A percentile compares a stretch with the other conserved stretches of the same genome.
Conservation (phyloP, 2,888 invertebrate species). For the Tethea ocularis region DNA sequence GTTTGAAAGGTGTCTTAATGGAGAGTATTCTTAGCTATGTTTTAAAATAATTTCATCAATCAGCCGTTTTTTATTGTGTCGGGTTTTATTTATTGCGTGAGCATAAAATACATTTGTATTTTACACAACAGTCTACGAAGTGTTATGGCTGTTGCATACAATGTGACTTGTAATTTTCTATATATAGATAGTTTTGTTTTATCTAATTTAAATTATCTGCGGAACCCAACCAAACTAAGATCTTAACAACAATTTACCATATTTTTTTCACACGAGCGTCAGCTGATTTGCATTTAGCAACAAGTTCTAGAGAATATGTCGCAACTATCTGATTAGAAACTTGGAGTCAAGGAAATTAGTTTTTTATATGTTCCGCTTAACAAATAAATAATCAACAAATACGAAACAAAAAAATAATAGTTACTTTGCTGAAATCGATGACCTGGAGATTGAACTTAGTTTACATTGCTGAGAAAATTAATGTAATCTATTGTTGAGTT, state of each 20-base stretch:
- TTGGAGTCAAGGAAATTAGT: constrained; percentile 40
- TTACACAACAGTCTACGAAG: too few species aligned
- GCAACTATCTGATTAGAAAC: constrained; percentile 46
- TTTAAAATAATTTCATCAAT: too few species aligned
- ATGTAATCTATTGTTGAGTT: not conserved
- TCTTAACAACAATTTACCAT: not conserved
- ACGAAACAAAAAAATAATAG: not conserved
- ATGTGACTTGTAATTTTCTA: too few species aligned
- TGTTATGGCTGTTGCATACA: not conserved
- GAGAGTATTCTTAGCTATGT: too few species aligned
- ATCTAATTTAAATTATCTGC: not conserved
- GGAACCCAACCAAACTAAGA: not conserved
- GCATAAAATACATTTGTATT: too few species aligned
- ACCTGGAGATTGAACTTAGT: not conserved
- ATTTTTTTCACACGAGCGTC: not conserved
- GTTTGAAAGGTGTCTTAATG: too few species aligned
- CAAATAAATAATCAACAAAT: constrained; percentile 16
- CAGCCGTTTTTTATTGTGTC: too few species aligned
- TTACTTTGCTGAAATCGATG: not conserved
- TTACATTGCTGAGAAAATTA: not conserved
- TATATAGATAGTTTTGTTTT: not conserved
- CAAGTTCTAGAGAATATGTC: constrained; percentile 32
- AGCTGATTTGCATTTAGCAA: constrained; percentile 44
- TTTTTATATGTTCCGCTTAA: constrained; percentile 39
- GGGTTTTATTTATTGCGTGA: too few species aligned